Percentiles rank a stretch among this genome's conserved stretches.
These are phyloP conservation scores for Centroberyx gerrardi DNA, from an alignment of 2,797 vertebrate genomes.

Conservation along the genomic window DNA sequence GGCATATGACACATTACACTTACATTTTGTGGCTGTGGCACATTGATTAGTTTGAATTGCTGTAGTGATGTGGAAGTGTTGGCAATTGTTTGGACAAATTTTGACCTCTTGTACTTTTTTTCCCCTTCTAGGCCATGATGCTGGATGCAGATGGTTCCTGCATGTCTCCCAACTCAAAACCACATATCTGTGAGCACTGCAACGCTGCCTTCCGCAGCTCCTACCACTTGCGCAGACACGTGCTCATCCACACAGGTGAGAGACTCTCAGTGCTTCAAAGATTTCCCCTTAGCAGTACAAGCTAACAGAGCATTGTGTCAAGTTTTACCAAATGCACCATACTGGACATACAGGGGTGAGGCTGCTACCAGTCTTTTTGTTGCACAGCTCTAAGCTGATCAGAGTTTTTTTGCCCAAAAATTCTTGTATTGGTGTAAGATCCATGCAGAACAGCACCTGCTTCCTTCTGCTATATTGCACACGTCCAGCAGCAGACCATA, in stretches of 20 bases:
- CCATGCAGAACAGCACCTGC: too few relatives aligned
- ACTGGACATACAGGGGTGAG: too few relatives aligned
- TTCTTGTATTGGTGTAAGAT: neutral
- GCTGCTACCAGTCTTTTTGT: too few relatives aligned
- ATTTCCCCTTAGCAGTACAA: too few relatives aligned
- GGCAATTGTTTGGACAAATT: neutral
- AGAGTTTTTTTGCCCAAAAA: too few relatives aligned
- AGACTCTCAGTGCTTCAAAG: conserved; percentile 63
- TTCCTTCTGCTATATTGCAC: too few relatives aligned
- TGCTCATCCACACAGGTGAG: conserved; percentile 98
- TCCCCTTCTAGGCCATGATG: conserved; percentile 84
- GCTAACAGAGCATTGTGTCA: too few relatives aligned
- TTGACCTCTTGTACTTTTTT: neutral
- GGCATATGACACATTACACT: neutral
- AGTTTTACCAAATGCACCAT: too few relatives aligned
- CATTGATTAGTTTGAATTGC: neutral
- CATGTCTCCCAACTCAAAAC: conserved; percentile 95
- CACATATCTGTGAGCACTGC: conserved; percentile 99
- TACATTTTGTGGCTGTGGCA: too few relatives aligned
- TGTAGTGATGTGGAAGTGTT: neutral
- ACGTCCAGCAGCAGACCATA: too few relatives aligned
- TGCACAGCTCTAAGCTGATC: too few relatives aligned
- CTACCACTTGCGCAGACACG: conserved; percentile 97
- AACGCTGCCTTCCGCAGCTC: conserved; percentile 99
- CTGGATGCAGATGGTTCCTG: conserved; percentile 91